phyloP scores from a whole-genome alignment of 2,888 invertebrate genomes.

The Melinopterus prodromus region DNA sequence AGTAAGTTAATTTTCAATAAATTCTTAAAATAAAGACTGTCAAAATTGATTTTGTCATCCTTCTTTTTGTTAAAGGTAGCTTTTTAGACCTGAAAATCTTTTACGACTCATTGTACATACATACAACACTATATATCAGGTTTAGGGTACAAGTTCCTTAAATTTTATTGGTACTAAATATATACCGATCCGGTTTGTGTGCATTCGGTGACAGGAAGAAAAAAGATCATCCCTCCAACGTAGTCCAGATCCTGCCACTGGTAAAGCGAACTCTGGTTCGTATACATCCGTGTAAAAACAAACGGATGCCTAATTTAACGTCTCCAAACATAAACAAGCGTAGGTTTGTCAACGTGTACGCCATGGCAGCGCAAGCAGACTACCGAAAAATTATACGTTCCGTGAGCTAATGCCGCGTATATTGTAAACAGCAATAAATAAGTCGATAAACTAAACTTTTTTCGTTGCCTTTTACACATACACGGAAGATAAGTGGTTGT shows the following conservation, averaged over 20 bases:
- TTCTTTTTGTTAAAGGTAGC: no score
- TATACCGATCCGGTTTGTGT: neutral
- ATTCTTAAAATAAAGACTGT: no score
- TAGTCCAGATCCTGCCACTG: neutral
- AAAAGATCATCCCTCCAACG: neutral
- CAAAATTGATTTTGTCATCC: no score
- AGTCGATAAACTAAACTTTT: slow-evolving; percentile 4
- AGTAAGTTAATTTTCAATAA: no score
- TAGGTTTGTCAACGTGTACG: neutral
- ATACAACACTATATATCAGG: no score
- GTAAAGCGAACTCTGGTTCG: neutral
- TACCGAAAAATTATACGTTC: neutral
- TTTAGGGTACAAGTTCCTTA: no score
- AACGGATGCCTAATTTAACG: neutral
- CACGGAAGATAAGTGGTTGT: neutral
- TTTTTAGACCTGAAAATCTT: no score
- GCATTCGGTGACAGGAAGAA: neutral
- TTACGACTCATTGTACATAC: no score
- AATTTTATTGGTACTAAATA: neutral
- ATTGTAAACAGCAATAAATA: neutral
- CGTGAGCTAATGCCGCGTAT: neutral
- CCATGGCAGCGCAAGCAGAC: neutral
- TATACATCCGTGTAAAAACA: slow-evolving; percentile 4
- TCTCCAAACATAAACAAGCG: neutral
- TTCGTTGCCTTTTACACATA: neutral